Evolutionary conservation across 2,113 vertebrate species (phyloP).

Genomic region (Tragulus kanchil): DNA sequence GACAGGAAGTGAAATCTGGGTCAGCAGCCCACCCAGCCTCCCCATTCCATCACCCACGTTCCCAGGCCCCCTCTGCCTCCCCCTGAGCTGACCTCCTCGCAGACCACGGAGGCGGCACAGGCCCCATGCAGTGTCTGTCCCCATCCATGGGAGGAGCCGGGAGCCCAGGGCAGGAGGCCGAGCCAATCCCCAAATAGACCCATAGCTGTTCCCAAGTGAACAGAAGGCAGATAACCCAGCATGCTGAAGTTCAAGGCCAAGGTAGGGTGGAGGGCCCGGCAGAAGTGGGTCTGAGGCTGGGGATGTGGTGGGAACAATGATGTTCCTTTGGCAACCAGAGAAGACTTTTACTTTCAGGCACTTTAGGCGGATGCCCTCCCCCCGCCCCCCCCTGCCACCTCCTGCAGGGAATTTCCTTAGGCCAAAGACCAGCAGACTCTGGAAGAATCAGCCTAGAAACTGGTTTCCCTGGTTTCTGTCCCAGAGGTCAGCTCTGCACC

Average conservation of each 20-base stretch:
- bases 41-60: rapidly evolving
- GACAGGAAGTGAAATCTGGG: constrained; percentile 59
- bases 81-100: neutral
- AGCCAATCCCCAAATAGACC: neutral
- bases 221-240: neutral
- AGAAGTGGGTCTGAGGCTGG: neutral
- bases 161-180: neutral
- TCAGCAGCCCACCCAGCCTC: neutral
- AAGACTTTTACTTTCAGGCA: constrained; percentile 22
- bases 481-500: neutral
- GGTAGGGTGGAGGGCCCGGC: neutral
- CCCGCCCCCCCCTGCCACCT: neutral
- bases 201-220: neutral
- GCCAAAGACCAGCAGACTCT: neutral
- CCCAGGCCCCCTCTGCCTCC: neutral
- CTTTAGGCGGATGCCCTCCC: neutral
- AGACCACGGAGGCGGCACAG: neutral
- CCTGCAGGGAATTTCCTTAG: constrained; percentile 62
- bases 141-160: neutral
- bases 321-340: neutral
- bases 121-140: neutral
- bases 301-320: neutral
- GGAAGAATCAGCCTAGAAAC: constrained; percentile 46
- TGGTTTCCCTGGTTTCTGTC: neutral
- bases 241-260: neutral